Base-by-base conservation (phyloP, 64 coral and sea anemone species). In the Anthopleura sola region DNA sequence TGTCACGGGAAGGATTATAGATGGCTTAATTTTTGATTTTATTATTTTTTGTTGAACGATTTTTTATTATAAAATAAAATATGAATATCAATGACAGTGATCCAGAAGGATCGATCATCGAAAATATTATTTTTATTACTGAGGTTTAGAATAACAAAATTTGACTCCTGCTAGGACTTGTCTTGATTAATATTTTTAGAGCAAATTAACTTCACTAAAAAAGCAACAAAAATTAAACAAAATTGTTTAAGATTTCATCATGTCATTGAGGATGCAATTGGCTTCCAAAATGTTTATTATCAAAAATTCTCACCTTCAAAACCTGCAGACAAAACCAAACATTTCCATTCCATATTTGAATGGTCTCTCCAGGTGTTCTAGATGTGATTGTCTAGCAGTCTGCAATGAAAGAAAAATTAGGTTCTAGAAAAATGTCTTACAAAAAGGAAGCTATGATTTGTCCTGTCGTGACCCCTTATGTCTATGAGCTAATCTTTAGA, bases 1-100 rank as follows among this genome's bases (percentile, higher is more conserved):
- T 79, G 76, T 40, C 76, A 79, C 38, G 17, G 20, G 7, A 79
- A 44, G 39, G 38, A 79, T 79, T 79, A 79, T 71, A 33, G 34
- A 29, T 71, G 66, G 66, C 66, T 71, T 71, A 71, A 36, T 32
- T 36, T 71, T 71, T 71, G n/a, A 69, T 69, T 69, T 32, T 9
- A 15, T 71, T 71, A 13, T 71, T 71, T 71, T 71, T 62, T 62
- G 58, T 26, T 62, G 21, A 62, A 62, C n/a, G 58, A 21, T n/a
- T 62, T 62, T 62, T 62, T 62, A 26, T 26, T 6, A 26, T 24
- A 62, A 62, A 26, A 62, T 23, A 62, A 62, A 21, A 18, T 62
- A 62, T n/a, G 21, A 26, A 62, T 62, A 62, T 62, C 15, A 11
- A 51, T 11, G 9, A 12, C 6, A 53, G 50, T 53, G 50, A 53